A percentile compares a stretch with the other conserved stretches of the same genome.
Evolutionary conservation across 2,797 vertebrate species (phyloP).

Genomic region (Coreius guichenoti): DNA sequence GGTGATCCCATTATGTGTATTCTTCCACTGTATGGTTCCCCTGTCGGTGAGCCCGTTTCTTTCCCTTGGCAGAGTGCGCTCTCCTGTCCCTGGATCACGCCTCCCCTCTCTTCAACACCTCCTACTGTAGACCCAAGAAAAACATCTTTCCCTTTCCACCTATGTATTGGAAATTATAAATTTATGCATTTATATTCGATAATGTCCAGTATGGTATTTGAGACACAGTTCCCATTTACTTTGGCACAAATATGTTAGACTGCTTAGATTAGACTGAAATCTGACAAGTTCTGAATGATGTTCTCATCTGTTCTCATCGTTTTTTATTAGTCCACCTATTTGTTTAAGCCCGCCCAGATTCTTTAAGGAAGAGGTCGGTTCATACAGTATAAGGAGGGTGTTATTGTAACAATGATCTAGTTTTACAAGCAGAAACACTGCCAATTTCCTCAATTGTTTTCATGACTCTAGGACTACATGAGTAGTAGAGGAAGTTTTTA

Average conservation of each 20-base stretch:
- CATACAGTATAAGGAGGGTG: not conserved
- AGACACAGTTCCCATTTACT: conserved; percentile 58
- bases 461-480: not conserved
- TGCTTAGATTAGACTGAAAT: not conserved
- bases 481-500: not conserved
- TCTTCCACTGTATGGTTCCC: no score
- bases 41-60: no score
- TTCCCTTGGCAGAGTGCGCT: no score
- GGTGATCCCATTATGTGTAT: no score
- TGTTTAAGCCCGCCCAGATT: not conserved
- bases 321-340: not conserved
- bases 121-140: conserved; percentile 69
- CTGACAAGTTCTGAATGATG: not conserved
- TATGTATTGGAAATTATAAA: conserved; percentile 54
- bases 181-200: not conserved
- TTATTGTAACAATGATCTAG: no score
- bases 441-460: not conserved
- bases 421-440: not conserved
- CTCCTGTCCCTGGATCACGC: conserved; percentile 23
- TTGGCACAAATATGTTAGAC: conserved; percentile 68
- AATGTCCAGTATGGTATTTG: conserved; percentile 69
- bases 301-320: not conserved
- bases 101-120: conserved; percentile 51
- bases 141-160: not conserved
- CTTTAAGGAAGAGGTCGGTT: not conserved